phyloP scores from a whole-genome alignment of 2,797 vertebrate species.

The Muscicapa striata region DNA sequence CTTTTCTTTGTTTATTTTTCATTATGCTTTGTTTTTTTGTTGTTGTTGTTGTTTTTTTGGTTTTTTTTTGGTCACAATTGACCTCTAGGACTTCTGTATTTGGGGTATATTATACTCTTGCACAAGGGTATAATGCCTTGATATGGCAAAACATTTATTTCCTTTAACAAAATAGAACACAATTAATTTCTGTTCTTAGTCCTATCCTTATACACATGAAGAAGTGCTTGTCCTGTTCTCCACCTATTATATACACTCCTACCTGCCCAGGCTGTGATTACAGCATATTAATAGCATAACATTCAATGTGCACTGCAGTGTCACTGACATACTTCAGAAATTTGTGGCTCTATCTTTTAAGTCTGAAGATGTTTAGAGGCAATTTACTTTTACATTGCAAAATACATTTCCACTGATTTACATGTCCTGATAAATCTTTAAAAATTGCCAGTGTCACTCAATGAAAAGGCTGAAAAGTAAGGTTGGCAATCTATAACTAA shows the following conservation, averaged over 20 bases:
- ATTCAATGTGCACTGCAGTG: not conserved
- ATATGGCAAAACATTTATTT: not conserved
- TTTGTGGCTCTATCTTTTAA: not conserved
- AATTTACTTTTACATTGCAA: not conserved
- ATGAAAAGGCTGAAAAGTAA: not conserved
- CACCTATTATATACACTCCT: not conserved
- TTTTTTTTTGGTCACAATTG: not conserved
- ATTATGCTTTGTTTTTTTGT: not conserved
- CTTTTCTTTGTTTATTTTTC: not conserved
- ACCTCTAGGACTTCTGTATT: not conserved
- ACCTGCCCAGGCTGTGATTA: not conserved
- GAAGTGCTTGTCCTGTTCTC: not conserved
- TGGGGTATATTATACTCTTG: not conserved
- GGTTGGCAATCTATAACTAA: not conserved
- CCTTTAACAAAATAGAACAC: not conserved
- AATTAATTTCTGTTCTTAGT: not conserved
- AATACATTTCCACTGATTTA: not conserved
- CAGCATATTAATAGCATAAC: not conserved
- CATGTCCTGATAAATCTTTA: not conserved
- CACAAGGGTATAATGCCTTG: not conserved
- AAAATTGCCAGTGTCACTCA: not conserved
- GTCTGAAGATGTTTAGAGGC: not conserved
- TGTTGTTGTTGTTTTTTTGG: not conserved
- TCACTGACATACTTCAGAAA: not conserved
- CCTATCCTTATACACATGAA: not conserved